phyloP scores from a whole-genome alignment of 2,888 invertebrate genomes.

The Elysia crispata region DNA sequence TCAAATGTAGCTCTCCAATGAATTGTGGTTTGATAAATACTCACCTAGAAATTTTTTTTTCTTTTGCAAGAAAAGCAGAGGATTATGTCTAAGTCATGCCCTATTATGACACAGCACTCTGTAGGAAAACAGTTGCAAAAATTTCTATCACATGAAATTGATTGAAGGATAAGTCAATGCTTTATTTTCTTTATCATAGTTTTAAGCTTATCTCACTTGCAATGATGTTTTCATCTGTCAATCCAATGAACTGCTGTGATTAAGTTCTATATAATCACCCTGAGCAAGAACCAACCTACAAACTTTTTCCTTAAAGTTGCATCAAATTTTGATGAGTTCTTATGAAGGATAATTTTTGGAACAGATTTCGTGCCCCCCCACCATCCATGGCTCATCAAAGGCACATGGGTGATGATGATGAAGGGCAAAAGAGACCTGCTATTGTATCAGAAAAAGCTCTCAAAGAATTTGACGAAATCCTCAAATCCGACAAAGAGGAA shows the following conservation, averaged over 20 bases:
- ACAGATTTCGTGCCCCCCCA: slow-evolving; percentile 68
- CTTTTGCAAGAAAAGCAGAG: too few species aligned
- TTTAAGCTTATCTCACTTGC: slow-evolving; percentile 17
- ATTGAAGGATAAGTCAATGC: too few species aligned
- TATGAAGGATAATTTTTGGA: background rate
- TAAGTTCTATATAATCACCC: background rate
- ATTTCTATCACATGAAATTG: too few species aligned
- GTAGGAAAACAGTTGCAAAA: too few species aligned
- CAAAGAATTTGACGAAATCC: slow-evolving; percentile 93
- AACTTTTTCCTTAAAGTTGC: background rate
- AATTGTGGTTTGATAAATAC: too few species aligned
- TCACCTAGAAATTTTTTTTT: too few species aligned
- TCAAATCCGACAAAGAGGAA: slow-evolving; percentile 84
- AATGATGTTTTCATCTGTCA: slow-evolving; percentile 41
- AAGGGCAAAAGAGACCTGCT: slow-evolving; percentile 78
- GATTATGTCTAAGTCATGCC: too few species aligned
- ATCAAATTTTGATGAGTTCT: too few species aligned
- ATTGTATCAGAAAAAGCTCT: slow-evolving; percentile 96
- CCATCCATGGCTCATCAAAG: slow-evolving; percentile 68
- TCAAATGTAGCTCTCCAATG: too few species aligned
- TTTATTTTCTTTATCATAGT: too few species aligned
- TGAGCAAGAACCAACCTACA: slow-evolving; percentile 9
- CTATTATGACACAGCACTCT: too few species aligned
- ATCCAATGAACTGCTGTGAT: slow-evolving; percentile 34
- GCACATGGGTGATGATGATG: slow-evolving; percentile 59